Evolutionary conservation across 2,113 vertebrate genomes (phyloP).

Genomic region (Orycteropus afer): DNA sequence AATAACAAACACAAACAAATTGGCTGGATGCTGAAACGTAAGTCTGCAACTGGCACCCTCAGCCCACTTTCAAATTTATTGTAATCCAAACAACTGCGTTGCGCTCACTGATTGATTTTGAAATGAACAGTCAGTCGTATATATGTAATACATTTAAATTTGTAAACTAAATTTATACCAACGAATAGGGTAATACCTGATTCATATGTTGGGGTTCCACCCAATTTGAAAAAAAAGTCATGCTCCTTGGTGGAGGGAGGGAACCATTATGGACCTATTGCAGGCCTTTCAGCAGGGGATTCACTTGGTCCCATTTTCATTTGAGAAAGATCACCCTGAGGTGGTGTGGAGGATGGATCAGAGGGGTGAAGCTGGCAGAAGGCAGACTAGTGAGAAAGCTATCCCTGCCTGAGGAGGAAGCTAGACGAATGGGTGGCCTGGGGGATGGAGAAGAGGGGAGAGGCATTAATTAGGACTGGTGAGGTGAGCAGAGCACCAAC

Average conservation of each 20-base stretch:
- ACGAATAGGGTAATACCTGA: background rate
- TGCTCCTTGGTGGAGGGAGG: background rate
- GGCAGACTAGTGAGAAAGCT: background rate
- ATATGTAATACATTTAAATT: background rate
- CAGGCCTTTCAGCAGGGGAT: conserved; percentile 28
- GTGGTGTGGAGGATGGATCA: background rate
- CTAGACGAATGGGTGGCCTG: background rate
- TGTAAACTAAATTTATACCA: background rate
- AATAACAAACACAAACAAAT: background rate
- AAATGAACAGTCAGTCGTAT: background rate
- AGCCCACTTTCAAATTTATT: background rate
- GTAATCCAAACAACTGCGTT: background rate
- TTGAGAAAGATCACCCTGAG: conserved; percentile 25
- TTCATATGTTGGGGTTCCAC: background rate
- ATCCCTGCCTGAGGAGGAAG: background rate
- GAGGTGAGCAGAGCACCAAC: background rate
- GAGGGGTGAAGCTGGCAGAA: background rate
- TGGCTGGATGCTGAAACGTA: background rate
- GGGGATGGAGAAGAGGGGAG: background rate
- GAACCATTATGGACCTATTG: background rate
- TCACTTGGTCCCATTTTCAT: conserved; percentile 39
- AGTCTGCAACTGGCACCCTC: background rate
- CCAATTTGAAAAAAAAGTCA: background rate
- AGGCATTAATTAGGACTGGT: rapidly evolving
- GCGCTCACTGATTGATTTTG: background rate